phyloP scores from a whole-genome alignment of 1,140 invertebrate genomes.

The Thalassaphorura encarpata region DNA sequence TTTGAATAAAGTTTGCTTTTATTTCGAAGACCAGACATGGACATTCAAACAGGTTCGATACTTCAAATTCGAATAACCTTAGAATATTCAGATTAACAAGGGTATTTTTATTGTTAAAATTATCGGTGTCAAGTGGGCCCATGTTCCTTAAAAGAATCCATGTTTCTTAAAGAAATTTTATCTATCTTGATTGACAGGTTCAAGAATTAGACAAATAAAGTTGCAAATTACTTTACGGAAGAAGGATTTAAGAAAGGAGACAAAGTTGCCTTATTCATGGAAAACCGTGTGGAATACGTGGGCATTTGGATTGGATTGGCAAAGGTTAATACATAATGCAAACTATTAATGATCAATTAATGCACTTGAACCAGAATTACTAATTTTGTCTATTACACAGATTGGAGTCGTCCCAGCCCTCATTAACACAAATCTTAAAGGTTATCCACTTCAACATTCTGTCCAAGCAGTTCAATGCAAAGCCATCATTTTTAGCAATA shows the following conservation, averaged over 20 bases:
- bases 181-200: too few relatives aligned
- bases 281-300: conserved; percentile 52
- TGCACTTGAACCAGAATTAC: too few relatives aligned
- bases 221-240: conserved; percentile 48
- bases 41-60: conserved; percentile 69
- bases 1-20: conserved; percentile 66
- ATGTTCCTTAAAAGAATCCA: too few relatives aligned
- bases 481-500: conserved; percentile 66
- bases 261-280: conserved; percentile 57
- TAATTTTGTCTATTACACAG: too few relatives aligned
- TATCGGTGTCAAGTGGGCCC: too few relatives aligned
- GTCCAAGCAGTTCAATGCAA: conserved; percentile 67
- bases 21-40: conserved; percentile 68
- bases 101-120: too few relatives aligned
- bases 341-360: background rate
- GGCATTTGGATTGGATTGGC: conserved; percentile 55
- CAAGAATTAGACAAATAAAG: conserved; percentile 49
- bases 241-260: conserved; percentile 51
- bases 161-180: too few relatives aligned
- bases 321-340: conserved; percentile 34
- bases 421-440: conserved; percentile 74
- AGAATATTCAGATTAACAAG: too few relatives aligned
- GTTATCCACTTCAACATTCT: conserved; percentile 67
- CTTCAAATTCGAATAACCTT: too few relatives aligned
- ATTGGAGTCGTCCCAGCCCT: conserved; percentile 72